Evolutionary conservation across 92 coral and sea anemone genomes (phyloP).

Genomic region (Zoanthus gigantus): DNA sequence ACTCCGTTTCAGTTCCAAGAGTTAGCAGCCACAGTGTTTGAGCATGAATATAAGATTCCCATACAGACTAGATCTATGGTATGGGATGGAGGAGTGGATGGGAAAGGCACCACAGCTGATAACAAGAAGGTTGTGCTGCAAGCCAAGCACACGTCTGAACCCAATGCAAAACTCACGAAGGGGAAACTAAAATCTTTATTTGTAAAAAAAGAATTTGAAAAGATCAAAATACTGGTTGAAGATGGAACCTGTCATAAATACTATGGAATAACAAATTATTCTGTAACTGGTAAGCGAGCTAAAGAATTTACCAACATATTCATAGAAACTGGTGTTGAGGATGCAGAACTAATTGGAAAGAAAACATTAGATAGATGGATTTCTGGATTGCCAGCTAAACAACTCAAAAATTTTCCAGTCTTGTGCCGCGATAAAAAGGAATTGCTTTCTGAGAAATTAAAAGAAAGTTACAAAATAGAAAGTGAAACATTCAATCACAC

Average conservation of each 20-base stretch:
- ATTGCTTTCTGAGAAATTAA: background rate
- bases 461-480: background rate
- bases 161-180: background rate
- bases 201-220: background rate
- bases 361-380: background rate
- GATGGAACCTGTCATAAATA: background rate
- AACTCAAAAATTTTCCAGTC: background rate
- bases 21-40: background rate
- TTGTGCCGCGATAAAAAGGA: background rate
- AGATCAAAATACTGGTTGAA: background rate
- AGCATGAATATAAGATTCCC: background rate
- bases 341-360: slow-evolving; percentile 4
- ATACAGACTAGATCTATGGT: background rate
- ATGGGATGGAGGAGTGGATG: background rate
- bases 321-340: background rate
- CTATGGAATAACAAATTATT: background rate
- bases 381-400: background rate
- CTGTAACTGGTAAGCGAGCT: background rate
- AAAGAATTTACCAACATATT: background rate
- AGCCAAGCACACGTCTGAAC: background rate
- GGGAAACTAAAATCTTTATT: background rate
- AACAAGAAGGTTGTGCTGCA: background rate
- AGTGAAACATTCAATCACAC: background rate
- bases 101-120: background rate
- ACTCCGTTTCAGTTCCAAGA: background rate